phyloP scores from a whole-genome alignment of 2,113 vertebrate genomes.

The Rhombomys opimus region DNA sequence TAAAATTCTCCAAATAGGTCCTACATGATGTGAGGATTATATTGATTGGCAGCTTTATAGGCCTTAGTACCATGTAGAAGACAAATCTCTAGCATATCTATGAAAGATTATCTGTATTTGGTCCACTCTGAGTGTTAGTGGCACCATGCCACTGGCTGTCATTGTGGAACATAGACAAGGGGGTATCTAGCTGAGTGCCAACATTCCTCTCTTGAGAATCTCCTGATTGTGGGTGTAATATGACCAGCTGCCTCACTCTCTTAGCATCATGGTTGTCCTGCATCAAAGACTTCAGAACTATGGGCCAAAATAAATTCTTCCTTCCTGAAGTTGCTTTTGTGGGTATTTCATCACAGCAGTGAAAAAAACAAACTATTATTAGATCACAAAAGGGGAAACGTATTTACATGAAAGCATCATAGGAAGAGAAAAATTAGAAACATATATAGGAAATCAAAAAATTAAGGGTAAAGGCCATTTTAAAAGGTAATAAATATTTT shows the following conservation, averaged over 20 bases:
- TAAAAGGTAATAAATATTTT: neutral
- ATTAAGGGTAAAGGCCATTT: neutral
- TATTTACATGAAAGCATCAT: neutral
- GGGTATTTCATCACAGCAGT: neutral
- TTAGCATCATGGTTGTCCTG: too few relatives aligned
- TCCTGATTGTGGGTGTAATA: neutral
- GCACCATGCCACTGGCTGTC: too few relatives aligned
- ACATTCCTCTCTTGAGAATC: neutral
- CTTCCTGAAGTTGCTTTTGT: neutral
- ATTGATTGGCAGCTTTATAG: neutral
- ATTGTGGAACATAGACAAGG: too few relatives aligned
- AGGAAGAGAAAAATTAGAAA: neutral
- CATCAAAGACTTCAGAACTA: neutral
- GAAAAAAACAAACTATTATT: neutral
- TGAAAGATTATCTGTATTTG: neutral
- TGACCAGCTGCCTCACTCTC: neutral
- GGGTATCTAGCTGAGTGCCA: neutral
- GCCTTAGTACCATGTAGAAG: neutral
- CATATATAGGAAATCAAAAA: neutral
- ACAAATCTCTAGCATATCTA: neutral
- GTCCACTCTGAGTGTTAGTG: too few relatives aligned
- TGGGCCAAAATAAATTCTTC: too few relatives aligned
- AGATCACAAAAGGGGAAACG: too few relatives aligned
- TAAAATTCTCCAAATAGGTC: neutral
- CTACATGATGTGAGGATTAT: neutral